Percentiles rank a stretch among this genome's conserved stretches.
These are phyloP conservation scores for Cairina moschata DNA, from an alignment of 2,113 vertebrate species.

Conservation along the genomic window DNA sequence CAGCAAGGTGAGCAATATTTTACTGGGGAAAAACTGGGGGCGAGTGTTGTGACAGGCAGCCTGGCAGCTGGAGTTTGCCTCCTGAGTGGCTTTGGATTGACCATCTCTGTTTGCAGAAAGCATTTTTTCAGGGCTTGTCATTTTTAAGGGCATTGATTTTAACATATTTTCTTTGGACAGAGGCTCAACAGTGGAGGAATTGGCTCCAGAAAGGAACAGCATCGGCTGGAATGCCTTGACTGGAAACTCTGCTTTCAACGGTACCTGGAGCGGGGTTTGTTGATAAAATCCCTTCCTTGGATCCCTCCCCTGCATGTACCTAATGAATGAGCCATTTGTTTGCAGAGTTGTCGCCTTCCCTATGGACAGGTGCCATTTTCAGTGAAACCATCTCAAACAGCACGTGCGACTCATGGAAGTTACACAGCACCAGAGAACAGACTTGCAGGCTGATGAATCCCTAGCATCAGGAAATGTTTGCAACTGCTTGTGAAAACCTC, in stretches of 20 bases:
- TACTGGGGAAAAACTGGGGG: background rate
- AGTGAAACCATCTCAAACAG: constrained; percentile 6
- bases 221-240: background rate
- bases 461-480: background rate
- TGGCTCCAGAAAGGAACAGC: background rate
- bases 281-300: background rate
- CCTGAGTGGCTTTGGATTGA: background rate
- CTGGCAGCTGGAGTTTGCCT: background rate
- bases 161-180: constrained; percentile 59
- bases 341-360: background rate
- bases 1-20: background rate
- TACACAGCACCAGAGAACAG: background rate
- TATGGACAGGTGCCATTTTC: background rate
- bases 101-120: background rate
- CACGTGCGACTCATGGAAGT: rapidly evolving
- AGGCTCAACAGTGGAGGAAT: background rate
- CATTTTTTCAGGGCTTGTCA: background rate
- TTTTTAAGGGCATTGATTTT: constrained; percentile 26
- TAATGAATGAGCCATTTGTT: constrained; percentile 25
- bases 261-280: constrained; percentile 19
- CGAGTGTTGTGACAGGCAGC: background rate
- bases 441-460: background rate
- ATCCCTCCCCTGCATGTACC: background rate
- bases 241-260: background rate
- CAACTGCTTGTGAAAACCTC: background rate